phyloP scores from a whole-genome alignment of 1,140 invertebrate genomes.

The Diorhabda carinulata region DNA sequence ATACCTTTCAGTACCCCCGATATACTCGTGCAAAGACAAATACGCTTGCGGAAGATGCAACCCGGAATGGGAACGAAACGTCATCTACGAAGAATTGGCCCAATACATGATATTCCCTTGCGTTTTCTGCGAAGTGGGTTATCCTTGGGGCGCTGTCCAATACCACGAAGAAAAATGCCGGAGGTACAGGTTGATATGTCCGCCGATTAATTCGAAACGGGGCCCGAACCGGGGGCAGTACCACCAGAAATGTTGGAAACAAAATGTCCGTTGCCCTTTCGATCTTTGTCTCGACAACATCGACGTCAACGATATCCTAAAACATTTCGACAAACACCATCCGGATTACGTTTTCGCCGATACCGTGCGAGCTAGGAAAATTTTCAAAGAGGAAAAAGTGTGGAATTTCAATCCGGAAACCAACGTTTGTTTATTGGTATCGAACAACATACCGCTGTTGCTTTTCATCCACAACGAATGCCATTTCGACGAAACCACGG shows the following conservation, averaged over 20 bases:
- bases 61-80: constrained; percentile 1
- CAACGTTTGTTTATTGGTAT: constrained; percentile 5
- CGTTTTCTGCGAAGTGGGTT: constrained; percentile 7
- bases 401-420: constrained; percentile 10
- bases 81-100: constrained; percentile 12
- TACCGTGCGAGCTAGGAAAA: constrained; percentile 4
- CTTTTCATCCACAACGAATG: constrained; percentile 14
- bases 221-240: not conserved
- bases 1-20: constrained; percentile 13
- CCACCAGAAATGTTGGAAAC: constrained; percentile 5
- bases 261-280: constrained; percentile 5
- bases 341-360: constrained; percentile 7
- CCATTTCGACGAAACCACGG: constrained; percentile 3
- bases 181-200: not conserved
- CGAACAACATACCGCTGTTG: not conserved
- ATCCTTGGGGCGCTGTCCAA: constrained; percentile 1
- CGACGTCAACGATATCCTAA: not conserved
- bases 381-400: constrained; percentile 15
- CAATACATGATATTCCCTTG: constrained; percentile 10
- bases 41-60: constrained; percentile 15
- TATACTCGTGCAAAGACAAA: constrained; percentile 10
- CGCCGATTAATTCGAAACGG: not conserved
- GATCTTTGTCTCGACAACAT: not conserved
- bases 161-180: constrained; percentile 7
- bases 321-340: constrained; percentile 8